Evolutionary conservation across 2,888 invertebrate species (phyloP), one percentile per base, ranked within the genome.

Genomic region (Pandemis heparana): DNA sequence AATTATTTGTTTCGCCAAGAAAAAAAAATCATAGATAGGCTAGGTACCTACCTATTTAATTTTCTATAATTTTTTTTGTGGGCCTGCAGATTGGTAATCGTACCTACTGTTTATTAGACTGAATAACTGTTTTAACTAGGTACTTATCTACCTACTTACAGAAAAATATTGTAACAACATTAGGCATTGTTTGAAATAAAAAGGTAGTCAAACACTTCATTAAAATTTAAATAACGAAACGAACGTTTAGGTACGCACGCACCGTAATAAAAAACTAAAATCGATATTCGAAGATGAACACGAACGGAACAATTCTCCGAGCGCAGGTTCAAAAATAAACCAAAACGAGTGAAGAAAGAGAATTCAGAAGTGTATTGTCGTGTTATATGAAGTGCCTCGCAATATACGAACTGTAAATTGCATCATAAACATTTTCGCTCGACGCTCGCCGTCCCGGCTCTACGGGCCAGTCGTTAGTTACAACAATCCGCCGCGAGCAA

Each of bases 401-500:
- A 90, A 90, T 92, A 91, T 90, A 91, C 88, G 87, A 87, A 89
- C 89, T 89, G 89, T 89, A 89, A 92, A 92, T 91, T 90, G 90
- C 90, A 86, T 89, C 91, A 88, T 92, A 92, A 93, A 92, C 89
- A 90, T 92, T 78, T 75, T 87, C 82, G 79, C 84, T 83, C 81
- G 81, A 81, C 83, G 80, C 86, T 79, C 82, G 83, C 78, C 75
- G 77, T 78, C 79, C 78, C 74, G 76, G 80, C 80, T 79, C 85
- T 84, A 81, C 82, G 80, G 79, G 83, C 81, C 81, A 79, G 77
- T 79, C 80, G 76, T 79, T 86, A 85, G 84, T 86, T 73, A 81
- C 81, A 62, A 18, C 64, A 72, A 79, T 77, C 75, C 59, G 74
- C 85, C 88, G 79, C 83, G 63, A 63, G 51, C 60, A 48, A 64